phyloP scores from a whole-genome alignment of 30 jellyfish, hydroid and myxozoan genomes.

The Aurelia sp. region DNA sequence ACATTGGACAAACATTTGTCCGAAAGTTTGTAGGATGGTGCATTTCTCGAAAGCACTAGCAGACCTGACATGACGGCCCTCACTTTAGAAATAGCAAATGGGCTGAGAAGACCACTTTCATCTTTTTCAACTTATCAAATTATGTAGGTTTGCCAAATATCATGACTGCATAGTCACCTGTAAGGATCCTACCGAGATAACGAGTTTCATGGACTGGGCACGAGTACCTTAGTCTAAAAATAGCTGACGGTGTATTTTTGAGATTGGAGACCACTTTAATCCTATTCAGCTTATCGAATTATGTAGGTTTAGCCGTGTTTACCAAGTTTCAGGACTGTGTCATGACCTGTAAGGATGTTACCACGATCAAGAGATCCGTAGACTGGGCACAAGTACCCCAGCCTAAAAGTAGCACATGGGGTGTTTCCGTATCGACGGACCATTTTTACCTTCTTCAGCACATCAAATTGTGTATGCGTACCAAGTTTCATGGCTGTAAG shows the following conservation, averaged over 20 bases:
- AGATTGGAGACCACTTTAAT: background rate
- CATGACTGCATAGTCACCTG: no score
- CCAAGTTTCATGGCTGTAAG: constrained; percentile 11
- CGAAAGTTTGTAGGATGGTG: no score
- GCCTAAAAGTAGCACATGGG: background rate
- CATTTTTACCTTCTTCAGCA: constrained; percentile 8
- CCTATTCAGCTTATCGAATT: background rate
- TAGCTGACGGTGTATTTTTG: constrained; percentile 6
- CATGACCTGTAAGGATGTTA: no score
- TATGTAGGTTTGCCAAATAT: no score
- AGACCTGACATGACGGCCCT: background rate
- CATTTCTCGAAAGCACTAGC: no score
- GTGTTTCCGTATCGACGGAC: no score
- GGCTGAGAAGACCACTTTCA: background rate
- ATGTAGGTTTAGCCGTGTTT: constrained; percentile 1
- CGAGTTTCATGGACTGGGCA: background rate
- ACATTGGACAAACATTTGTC: no score
- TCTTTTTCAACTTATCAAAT: no score
- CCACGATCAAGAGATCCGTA: no score
- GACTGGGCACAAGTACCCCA: background rate
- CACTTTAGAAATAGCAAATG: background rate
- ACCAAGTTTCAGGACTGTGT: no score
- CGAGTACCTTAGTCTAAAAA: constrained; percentile 11
- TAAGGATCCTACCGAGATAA: no score
- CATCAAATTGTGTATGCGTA: background rate